phyloP scores from a whole-genome alignment of 2,888 invertebrate genomes.

The Thymelicus sylvestris region DNA sequence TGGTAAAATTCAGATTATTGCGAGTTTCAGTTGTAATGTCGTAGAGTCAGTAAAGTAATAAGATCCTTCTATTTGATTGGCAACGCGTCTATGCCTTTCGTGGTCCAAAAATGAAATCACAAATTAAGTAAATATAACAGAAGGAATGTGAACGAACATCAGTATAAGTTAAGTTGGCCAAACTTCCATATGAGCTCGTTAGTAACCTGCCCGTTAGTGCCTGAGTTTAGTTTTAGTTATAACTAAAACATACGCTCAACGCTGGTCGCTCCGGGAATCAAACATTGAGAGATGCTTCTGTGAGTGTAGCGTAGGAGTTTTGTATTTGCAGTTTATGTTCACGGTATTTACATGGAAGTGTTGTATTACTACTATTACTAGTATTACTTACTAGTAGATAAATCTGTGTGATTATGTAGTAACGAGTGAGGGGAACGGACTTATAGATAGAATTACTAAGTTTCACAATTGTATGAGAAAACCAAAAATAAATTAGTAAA shows the following conservation, averaged over 20 bases:
- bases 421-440: no score
- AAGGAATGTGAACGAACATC: neutral
- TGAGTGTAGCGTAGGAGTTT: neutral
- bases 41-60: no score
- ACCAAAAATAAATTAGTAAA: no score
- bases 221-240: neutral
- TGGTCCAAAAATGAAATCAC: neutral
- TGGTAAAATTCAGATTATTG: no score
- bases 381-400: no score
- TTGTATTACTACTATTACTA: no score
- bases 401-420: no score
- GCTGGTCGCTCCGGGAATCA: neutral
- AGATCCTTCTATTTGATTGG: no score
- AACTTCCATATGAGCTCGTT: neutral
- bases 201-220: conserved; percentile 2
- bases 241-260: neutral
- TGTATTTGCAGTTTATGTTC: neutral
- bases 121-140: neutral
- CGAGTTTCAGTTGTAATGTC: no score
- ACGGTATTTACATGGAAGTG: neutral
- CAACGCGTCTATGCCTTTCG: no score
- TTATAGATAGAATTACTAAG: no score
- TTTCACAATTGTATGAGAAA: no score
- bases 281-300: neutral
- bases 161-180: neutral